Evolutionary conservation across 2,113 vertebrate species (phyloP), one percentile per base, ranked within the genome.

Genomic region (Lethenteron reissneri): DNA sequence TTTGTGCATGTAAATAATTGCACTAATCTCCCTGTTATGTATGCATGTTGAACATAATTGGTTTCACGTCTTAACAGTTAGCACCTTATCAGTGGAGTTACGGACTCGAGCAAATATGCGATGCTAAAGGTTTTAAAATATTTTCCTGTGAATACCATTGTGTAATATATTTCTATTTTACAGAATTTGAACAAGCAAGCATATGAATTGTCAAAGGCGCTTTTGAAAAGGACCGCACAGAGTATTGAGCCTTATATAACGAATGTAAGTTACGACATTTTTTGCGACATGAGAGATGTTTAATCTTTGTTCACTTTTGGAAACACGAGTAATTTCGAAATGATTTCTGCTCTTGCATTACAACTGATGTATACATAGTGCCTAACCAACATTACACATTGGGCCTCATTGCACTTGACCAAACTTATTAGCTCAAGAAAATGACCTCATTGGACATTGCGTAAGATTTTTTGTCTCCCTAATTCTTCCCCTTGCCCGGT

Each of bases 101-200:
- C 41, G 41, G 41, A 7, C 41, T 41, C 6, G 4, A 41, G 41
- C 41, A 41, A 41, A 41, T 41, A 41, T 41, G 41, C 1, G 41
- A 41, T 41, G 2, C 25, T 68, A 68, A 68, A 64, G 10, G 64
- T 68, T 68, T 68, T 11, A 10, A 9, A 17, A 17, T 9, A 17
- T 9, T 17, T 68, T 10, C 11, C 25, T 68, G n/a, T 8, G n/a
- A 11, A n/a, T 68, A 17, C 25, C 25, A 68, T 68, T 68, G 64
- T 68, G 64, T 11, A 11, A 17, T 68, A 17, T 11, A 17, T 68
- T 68, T 64, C 4, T 64, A 15, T 64, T 64, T 81, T 82, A 74
- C 83, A 99, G 94, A 99, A 97, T 78, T 82, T 99, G 82, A 99
- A 99, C 79, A 99, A 96, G 79, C 94, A 99, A 80, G 92, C 94